Conservation (phyloP, 1,140 invertebrate genomes). For the Ceratosolen solmsi region DNA sequence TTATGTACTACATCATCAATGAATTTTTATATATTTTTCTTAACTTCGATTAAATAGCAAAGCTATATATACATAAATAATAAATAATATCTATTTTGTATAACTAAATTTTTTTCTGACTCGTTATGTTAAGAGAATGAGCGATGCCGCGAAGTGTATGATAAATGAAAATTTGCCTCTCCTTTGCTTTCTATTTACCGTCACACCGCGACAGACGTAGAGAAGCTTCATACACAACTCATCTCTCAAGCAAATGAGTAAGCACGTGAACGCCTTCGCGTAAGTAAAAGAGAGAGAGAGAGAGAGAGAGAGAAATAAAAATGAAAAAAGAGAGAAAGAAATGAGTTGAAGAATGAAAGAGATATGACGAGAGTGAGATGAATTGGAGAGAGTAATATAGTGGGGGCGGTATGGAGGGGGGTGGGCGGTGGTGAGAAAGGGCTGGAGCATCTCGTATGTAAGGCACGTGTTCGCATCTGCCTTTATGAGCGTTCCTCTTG, state of each 20-base stretch:
- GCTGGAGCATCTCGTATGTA: conserved; percentile 66
- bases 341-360: not conserved
- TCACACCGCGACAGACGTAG: conserved; percentile 5
- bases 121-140: not conserved
- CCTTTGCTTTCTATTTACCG: not conserved
- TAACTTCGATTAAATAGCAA: no score
- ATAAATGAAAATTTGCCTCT: conserved; percentile 17
- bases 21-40: no score
- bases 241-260: conserved; percentile 15
- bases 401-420: not conserved
- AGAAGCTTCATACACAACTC: not conserved
- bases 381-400: not conserved
- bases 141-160: not conserved
- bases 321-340: not conserved
- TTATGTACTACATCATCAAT: no score
- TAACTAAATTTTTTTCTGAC: no score
- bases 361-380: not conserved
- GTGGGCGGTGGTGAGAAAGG: not conserved
- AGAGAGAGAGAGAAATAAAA: not conserved
- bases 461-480: conserved; percentile 71
- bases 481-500: conserved; percentile 66
- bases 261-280: not conserved
- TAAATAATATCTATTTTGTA: no score
- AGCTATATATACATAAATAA: no score
- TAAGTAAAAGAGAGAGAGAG: conserved; percentile 23